These are phyloP conservation scores for Rhincodon typus DNA, from an alignment of 2,797 vertebrate genomes.

Conservation along the genomic window DNA sequence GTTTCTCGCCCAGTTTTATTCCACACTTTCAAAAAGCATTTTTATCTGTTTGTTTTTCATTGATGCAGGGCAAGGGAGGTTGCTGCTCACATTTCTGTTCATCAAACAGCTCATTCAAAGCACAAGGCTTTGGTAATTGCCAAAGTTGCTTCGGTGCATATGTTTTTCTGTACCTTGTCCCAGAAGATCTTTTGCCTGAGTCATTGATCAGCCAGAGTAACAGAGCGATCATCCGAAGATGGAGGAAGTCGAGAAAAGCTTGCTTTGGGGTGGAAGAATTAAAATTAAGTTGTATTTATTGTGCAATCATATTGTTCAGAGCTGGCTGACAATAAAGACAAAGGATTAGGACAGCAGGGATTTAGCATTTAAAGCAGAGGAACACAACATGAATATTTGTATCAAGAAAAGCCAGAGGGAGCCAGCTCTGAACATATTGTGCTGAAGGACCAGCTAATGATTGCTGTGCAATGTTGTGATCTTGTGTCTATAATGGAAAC, in stretches of 20 bases:
- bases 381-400: not conserved
- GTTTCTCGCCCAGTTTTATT: not conserved
- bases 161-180: not conserved
- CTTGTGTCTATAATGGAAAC: no score
- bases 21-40: not conserved
- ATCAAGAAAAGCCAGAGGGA: not conserved
- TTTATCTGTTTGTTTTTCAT: not conserved
- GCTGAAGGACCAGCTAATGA: not conserved
- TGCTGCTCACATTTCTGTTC: not conserved
- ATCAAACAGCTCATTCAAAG: not conserved
- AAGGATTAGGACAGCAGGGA: slow-evolving; percentile 14
- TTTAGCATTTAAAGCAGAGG: not conserved
- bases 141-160: not conserved
- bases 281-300: not conserved
- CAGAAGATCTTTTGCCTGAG: not conserved
- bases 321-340: slow-evolving; percentile 20
- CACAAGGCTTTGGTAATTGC: not conserved
- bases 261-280: not conserved
- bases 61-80: not conserved
- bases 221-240: not conserved
- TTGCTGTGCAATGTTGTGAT: not conserved
- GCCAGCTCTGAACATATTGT: not conserved
- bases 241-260: not conserved
- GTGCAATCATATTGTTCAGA: not conserved
- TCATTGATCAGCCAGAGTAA: not conserved